phyloP scores from a whole-genome alignment of 2,797 vertebrate genomes.

The Pipistrellus nathusii region DNA sequence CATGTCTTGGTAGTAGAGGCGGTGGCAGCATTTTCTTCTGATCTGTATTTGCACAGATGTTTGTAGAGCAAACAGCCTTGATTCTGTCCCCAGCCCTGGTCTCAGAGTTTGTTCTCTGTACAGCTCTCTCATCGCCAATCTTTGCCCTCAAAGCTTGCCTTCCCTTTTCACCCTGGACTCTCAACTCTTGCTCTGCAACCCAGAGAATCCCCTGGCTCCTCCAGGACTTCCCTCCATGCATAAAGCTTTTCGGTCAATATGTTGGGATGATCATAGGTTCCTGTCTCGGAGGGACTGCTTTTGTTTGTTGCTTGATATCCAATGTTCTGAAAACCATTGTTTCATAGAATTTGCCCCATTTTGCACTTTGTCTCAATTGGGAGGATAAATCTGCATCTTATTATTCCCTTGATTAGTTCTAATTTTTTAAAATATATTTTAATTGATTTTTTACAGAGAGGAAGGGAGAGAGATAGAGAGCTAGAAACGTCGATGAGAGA shows the following conservation, averaged over 20 bases:
- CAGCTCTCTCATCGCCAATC: neutral
- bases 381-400: conserved; percentile 15
- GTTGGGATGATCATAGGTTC: neutral
- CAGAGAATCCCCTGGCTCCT: neutral
- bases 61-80: neutral
- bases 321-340: neutral
- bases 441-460: too few relatives aligned
- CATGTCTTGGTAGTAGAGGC: neutral
- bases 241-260: neutral
- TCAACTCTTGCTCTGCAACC: neutral
- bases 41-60: neutral
- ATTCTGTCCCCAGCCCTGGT: neutral
- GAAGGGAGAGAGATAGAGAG: too few relatives aligned
- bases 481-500: too few relatives aligned
- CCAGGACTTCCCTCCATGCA: neutral
- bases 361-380: neutral
- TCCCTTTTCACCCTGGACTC: neutral
- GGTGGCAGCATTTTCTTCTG: conserved; percentile 13
- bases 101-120: neutral
- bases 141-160: neutral
- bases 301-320: neutral
- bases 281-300: neutral
- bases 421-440: conserved; percentile 38
- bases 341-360: neutral
- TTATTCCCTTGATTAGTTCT: neutral